Evolutionary conservation across 2,888 invertebrate genomes (phyloP).

Genomic region (Abscondita cerata): DNA sequence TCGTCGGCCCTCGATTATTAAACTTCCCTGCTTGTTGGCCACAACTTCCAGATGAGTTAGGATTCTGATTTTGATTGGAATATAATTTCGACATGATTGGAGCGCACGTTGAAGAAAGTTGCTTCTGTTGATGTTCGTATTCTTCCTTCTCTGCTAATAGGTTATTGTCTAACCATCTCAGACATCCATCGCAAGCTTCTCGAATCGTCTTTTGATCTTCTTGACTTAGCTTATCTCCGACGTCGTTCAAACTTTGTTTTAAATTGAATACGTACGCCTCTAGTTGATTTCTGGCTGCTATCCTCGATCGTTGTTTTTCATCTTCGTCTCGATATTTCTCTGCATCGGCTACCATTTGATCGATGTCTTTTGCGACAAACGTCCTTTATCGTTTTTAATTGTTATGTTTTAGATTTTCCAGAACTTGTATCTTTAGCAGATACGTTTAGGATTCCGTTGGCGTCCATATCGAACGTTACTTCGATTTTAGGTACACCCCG

Average conservation of each 20-base stretch:
- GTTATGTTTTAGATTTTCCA: conserved; percentile 68
- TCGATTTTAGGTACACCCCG: conserved; percentile 73
- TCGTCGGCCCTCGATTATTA: conserved; percentile 37
- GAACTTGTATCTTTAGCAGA: conserved; percentile 66
- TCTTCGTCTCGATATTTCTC: conserved; percentile 77
- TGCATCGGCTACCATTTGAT: conserved; percentile 78
- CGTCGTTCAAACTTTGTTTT: conserved; percentile 69
- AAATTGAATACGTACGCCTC: conserved; percentile 72
- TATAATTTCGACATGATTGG: conserved; percentile 67
- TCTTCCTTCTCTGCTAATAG: conserved; percentile 5
- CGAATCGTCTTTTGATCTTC: conserved; percentile 63
- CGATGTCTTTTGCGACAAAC: conserved; percentile 82
- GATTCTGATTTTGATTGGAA: conserved; percentile 47
- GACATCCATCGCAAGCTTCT: conserved; percentile 63
- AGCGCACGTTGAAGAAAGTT: neutral
- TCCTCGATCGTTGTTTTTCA: conserved; percentile 69
- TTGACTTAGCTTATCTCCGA: conserved; percentile 66
- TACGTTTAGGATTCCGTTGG: conserved; percentile 73
- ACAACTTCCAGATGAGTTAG: conserved; percentile 27
- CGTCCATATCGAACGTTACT: conserved; percentile 76
- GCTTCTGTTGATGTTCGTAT: conserved; percentile 6
- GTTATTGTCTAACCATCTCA: conserved; percentile 68
- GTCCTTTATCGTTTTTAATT: conserved; percentile 83
- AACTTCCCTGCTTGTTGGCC: conserved; percentile 40
- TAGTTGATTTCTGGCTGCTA: conserved; percentile 72